Evolutionary conservation across 2,113 vertebrate genomes (phyloP).

Genomic region (Eubucco bourcierii): DNA sequence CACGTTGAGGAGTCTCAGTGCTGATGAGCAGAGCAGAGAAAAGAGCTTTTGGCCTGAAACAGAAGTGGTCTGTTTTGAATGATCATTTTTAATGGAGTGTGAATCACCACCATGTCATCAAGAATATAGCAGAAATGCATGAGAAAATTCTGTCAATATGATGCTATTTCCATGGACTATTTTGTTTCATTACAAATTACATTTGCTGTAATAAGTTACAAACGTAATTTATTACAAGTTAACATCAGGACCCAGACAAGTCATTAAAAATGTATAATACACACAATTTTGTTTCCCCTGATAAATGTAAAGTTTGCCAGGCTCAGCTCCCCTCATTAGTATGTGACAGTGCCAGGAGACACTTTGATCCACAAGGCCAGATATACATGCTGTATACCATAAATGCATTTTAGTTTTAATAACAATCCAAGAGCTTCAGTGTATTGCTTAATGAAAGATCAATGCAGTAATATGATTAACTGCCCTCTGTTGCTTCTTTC

Average conservation of each 20-base stretch:
- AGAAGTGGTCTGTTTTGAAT: neutral
- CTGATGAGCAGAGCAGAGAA: neutral
- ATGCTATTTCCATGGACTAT: conserved; percentile 22
- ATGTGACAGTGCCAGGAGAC: neutral
- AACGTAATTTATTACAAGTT: conserved; percentile 49
- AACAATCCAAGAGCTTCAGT: conserved; percentile 46
- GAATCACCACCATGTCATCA: conserved; percentile 6
- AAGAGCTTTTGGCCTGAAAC: neutral
- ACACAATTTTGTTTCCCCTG: conserved; percentile 25
- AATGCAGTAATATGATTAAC: conserved; percentile 55
- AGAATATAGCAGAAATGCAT: neutral
- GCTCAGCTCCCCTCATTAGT: neutral
- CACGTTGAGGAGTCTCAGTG: neutral
- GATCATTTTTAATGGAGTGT: conserved; percentile 25
- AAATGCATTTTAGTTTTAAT: conserved; percentile 39
- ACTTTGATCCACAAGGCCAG: conserved; percentile 29
- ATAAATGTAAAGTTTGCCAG: conserved; percentile 27
- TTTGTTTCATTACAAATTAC: conserved; percentile 11
- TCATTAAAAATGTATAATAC: conserved; percentile 44
- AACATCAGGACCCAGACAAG: conserved; percentile 17
- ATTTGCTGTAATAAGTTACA: conserved; percentile 23
- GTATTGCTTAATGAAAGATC: conserved; percentile 53
- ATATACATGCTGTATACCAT: conserved; percentile 24
- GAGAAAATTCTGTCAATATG: conserved; percentile 35
- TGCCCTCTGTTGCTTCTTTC: conserved; percentile 36